A percentile compares a stretch with the other conserved stretches of the same genome.
Conservation (phyloP, 2,113 vertebrate species). For the Pitta sordida region DNA sequence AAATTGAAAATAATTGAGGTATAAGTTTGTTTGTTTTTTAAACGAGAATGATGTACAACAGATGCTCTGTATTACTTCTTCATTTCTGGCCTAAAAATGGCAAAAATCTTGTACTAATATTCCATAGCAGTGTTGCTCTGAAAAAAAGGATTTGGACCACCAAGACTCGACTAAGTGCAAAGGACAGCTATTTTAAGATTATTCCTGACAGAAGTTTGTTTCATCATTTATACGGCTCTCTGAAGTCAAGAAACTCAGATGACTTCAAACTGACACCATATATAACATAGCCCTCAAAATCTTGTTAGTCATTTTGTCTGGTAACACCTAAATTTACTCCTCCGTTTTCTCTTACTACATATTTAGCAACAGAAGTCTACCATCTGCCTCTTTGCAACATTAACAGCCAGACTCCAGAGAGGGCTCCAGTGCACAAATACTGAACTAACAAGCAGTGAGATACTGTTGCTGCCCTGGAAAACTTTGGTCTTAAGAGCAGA, state of each 20-base stretch:
- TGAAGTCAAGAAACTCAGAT: neutral
- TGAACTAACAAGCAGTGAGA: neutral
- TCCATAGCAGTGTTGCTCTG: neutral
- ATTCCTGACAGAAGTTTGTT: neutral
- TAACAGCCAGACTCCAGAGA: neutral
- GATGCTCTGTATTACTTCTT: neutral
- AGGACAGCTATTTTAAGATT: neutral
- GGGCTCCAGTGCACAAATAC: neutral
- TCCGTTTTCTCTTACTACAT: neutral
- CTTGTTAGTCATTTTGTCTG: conserved; percentile 11
- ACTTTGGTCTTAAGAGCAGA: neutral
- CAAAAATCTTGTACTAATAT: neutral
- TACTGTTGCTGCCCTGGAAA: neutral
- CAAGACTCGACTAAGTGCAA: neutral
- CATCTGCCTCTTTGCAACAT: neutral
- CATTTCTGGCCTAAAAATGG: neutral
- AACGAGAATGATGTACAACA: neutral
- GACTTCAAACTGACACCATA: neutral
- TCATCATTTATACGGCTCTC: neutral
- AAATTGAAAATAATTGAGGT: neutral
- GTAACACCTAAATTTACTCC: neutral
- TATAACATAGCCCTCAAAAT: neutral
- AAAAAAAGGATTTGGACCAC: neutral
- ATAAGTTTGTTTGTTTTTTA: neutral
- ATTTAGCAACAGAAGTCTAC: conserved; percentile 1